Evolutionary conservation across 2,797 vertebrate genomes (phyloP).

Genomic region (Phalloptychus januarius): DNA sequence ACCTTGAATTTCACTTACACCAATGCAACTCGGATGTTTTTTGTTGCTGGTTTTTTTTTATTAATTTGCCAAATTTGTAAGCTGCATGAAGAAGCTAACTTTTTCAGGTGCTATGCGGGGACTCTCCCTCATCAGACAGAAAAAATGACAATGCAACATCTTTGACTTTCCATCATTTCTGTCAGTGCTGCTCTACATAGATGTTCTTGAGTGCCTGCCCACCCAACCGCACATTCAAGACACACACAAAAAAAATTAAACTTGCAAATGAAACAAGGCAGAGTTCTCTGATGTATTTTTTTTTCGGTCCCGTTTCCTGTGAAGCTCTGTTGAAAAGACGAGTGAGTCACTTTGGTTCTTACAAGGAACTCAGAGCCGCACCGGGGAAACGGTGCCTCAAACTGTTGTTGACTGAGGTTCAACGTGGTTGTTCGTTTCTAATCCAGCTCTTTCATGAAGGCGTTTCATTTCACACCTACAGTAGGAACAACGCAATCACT

Average conservation of each 20-base stretch:
- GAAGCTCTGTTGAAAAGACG: slow-evolving; percentile 23
- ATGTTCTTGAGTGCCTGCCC: slow-evolving; percentile 16
- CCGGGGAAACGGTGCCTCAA: slow-evolving; percentile 53
- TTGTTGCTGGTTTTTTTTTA: not conserved
- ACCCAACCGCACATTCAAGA: slow-evolving; percentile 39
- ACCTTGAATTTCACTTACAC: not conserved
- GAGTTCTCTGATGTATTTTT: slow-evolving; percentile 1
- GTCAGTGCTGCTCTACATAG: not conserved
- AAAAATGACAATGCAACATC: slow-evolving; percentile 63
- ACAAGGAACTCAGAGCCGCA: slow-evolving; percentile 37
- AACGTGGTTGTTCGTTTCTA: slow-evolving; percentile 35
- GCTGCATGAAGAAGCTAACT: slow-evolving; percentile 7
- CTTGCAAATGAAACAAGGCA: slow-evolving; percentile 34
- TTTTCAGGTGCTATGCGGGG: slow-evolving; percentile 45
- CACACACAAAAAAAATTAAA: slow-evolving; percentile 22
- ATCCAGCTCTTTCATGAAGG: slow-evolving; percentile 31
- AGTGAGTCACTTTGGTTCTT: slow-evolving; percentile 63
- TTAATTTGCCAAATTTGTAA: slow-evolving; percentile 2
- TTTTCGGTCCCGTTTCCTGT: slow-evolving; percentile 32
- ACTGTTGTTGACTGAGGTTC: slow-evolving; percentile 24
- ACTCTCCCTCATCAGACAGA: slow-evolving; percentile 49
- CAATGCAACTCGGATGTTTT: not conserved
- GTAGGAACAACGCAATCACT: slow-evolving; percentile 51
- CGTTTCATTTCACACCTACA: slow-evolving; percentile 56
- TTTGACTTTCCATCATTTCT: slow-evolving; percentile 34